phyloP scores from a whole-genome alignment of 2,113 vertebrate genomes.

The Crotalus horridus region DNA sequence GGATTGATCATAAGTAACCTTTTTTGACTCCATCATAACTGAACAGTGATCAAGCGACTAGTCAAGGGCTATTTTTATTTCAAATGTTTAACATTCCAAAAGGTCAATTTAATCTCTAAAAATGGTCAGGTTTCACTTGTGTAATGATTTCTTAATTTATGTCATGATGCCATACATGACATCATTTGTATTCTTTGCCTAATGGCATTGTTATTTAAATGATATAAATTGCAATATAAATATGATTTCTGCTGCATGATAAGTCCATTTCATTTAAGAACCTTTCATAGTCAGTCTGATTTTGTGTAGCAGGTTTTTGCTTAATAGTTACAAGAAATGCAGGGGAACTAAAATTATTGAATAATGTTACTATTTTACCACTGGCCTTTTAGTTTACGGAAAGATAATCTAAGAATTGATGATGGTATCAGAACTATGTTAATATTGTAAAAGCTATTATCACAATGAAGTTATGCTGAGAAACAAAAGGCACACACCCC shows the following conservation, averaged over 20 bases:
- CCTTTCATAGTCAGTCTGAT: not conserved
- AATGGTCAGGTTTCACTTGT: not conserved
- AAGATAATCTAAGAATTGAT: not conserved
- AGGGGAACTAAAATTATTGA: not conserved
- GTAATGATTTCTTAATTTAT: not conserved
- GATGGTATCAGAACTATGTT: not conserved
- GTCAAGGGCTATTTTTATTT: not conserved
- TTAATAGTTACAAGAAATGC: not conserved
- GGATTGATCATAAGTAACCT: no score
- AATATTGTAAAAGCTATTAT: not conserved
- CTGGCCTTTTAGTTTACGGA: conserved; percentile 1
- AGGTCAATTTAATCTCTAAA: not conserved
- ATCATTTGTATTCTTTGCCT: not conserved
- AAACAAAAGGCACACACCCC: not conserved
- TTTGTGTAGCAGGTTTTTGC: not conserved
- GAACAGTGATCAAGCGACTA: not conserved
- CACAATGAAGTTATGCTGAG: conserved; percentile 5
- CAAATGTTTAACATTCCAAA: not conserved
- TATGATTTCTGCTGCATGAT: not conserved
- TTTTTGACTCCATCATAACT: not conserved
- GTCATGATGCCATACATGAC: not conserved
- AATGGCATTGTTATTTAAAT: not conserved
- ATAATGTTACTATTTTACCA: not conserved
- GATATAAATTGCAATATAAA: not conserved
- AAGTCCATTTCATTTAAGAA: not conserved